Evolutionary conservation across 2,113 vertebrate genomes (phyloP).

Genomic region (Cavia porcellus): DNA sequence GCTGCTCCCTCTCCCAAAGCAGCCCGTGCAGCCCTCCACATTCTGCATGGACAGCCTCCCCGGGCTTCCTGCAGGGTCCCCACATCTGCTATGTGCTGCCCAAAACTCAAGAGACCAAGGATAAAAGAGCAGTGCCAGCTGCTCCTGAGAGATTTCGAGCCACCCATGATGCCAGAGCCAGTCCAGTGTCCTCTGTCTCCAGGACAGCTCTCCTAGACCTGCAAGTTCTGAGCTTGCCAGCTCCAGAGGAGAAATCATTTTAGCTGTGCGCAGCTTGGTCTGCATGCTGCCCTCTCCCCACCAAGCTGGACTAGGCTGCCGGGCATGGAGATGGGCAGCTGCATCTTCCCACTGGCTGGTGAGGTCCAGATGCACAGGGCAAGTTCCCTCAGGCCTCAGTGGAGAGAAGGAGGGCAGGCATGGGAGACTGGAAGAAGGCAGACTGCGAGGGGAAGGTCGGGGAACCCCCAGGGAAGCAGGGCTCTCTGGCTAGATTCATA

Average conservation of each 20-base stretch:
- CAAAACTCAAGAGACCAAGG: neutral
- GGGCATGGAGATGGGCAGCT: neutral
- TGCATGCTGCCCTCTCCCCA: neutral
- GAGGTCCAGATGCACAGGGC: neutral
- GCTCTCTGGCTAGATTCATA: neutral
- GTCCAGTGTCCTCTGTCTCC: rapidly evolving
- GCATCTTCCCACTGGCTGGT: neutral
- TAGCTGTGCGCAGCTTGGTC: too few relatives aligned
- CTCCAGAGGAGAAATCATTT: too few relatives aligned
- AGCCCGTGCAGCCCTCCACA: neutral
- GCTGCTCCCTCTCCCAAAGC: neutral
- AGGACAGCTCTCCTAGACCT: neutral
- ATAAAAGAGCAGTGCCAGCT: neutral
- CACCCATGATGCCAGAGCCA: rapidly evolving
- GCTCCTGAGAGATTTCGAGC: neutral
- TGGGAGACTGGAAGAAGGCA: too few relatives aligned
- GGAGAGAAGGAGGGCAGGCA: neutral
- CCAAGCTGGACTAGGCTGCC: neutral
- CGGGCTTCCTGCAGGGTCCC: neutral
- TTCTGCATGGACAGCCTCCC: neutral
- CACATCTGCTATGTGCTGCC: neutral
- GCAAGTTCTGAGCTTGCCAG: neutral
- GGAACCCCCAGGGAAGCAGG: neutral
- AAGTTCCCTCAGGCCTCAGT: neutral
- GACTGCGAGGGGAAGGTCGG: neutral